These are phyloP conservation scores for Orthosia gracilis DNA, from an alignment of 2,888 invertebrate species.

Conservation along the genomic window DNA sequence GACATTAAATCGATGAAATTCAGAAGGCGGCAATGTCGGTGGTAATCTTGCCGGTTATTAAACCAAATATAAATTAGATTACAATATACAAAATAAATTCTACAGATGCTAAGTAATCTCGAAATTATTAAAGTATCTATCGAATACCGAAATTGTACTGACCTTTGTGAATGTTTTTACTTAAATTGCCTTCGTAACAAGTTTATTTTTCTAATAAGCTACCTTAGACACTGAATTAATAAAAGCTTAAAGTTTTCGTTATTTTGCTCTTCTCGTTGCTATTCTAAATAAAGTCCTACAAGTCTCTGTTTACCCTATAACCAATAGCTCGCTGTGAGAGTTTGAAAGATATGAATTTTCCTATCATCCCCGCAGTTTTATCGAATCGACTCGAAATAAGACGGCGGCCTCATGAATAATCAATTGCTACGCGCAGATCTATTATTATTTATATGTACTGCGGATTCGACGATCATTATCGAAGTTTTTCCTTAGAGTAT, in stretches of 20 bases:
- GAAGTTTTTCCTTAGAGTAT: slow-evolving; percentile 61
- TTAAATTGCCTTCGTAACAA: too few species aligned
- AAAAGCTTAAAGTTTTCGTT: neutral
- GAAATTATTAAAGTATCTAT: too few species aligned
- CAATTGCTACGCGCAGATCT: slow-evolving; percentile 70
- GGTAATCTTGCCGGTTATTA: neutral
- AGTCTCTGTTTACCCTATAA: slow-evolving; percentile 34
- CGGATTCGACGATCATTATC: slow-evolving; percentile 64
- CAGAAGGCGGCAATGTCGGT: neutral
- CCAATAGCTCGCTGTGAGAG: slow-evolving; percentile 30
- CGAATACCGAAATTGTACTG: too few species aligned
- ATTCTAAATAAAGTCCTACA: slow-evolving; percentile 12
- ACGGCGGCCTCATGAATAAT: slow-evolving; percentile 74
- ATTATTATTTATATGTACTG: slow-evolving; percentile 68
- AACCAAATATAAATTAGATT: slow-evolving; percentile 2
- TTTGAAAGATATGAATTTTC: slow-evolving; percentile 60
- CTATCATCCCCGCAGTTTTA: slow-evolving; percentile 55
- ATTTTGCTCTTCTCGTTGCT: neutral
- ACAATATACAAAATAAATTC: neutral
- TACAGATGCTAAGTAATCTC: too few species aligned
- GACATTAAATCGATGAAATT: slow-evolving; percentile 13
- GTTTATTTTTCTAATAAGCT: neutral
- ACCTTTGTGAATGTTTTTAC: too few species aligned
- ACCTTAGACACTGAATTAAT: neutral
- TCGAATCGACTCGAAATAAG: slow-evolving; percentile 66